phyloP scores from a whole-genome alignment of 2,797 vertebrate genomes.

The Poecilia wingei region DNA sequence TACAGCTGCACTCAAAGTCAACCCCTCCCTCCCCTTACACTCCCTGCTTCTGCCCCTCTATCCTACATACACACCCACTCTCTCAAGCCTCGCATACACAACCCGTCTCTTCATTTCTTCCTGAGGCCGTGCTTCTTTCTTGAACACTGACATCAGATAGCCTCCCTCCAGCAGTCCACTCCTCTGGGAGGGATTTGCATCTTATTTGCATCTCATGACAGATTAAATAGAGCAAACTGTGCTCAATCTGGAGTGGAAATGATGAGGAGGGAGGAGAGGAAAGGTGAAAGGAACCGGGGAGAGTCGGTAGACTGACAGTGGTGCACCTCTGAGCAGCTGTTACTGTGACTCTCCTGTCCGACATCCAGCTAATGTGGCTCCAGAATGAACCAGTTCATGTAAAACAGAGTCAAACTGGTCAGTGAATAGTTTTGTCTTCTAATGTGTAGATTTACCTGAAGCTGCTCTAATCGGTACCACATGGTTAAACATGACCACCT shows the following conservation, averaged over 20 bases:
- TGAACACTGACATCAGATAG: slow-evolving; percentile 82
- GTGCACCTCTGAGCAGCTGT: slow-evolving; percentile 47
- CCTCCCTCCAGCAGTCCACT: slow-evolving; percentile 75
- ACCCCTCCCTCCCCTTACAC: slow-evolving; percentile 17
- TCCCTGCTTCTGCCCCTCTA: slow-evolving; percentile 9
- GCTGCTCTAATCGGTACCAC: background rate
- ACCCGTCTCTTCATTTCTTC: slow-evolving; percentile 45
- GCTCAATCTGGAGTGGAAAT: slow-evolving; percentile 65
- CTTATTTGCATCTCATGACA: slow-evolving; percentile 79
- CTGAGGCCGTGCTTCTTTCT: slow-evolving; percentile 66
- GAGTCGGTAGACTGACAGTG: slow-evolving; percentile 36
- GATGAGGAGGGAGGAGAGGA: slow-evolving; percentile 45
- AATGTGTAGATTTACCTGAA: background rate
- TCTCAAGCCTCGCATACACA: slow-evolving; percentile 28
- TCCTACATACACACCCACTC: slow-evolving; percentile 23
- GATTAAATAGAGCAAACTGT: slow-evolving; percentile 79
- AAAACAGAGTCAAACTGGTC: background rate
- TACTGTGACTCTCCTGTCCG: slow-evolving; percentile 15
- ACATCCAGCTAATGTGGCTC: slow-evolving; percentile 17
- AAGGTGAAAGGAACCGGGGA: slow-evolving; percentile 52
- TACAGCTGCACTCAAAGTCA: slow-evolving; percentile 70
- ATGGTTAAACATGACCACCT: background rate
- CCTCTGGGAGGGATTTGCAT: slow-evolving; percentile 81
- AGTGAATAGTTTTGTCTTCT: background rate
- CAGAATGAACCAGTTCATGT: slow-evolving; percentile 39